Evolutionary conservation across 2,888 invertebrate species (phyloP), one percentile per base, ranked within the genome.

Genomic region (Eristalis arbustorum): DNA sequence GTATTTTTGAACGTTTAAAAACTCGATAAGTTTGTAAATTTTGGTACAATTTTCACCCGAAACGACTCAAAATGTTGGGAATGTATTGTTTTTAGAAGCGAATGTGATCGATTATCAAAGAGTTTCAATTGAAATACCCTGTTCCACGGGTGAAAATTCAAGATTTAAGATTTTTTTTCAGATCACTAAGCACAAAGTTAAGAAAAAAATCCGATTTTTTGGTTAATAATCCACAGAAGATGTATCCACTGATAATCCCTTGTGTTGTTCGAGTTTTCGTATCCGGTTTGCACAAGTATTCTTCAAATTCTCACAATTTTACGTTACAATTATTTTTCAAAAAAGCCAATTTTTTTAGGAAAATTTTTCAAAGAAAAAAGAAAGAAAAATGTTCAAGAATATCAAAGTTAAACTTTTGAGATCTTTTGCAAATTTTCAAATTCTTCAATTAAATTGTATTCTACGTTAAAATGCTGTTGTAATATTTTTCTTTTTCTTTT

Each of bases 181-280:
- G 42, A 81, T 77, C 81, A 87, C 77, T 81, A 57, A 71, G 71
- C 79, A 79, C 81, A 31, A 83, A 72, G 3, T 11, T 23, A 8
- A 3, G 8, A 23, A 23, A 31, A 72, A 83, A 78, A 79, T 74
- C 83, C 83, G 57, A 59, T 75, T 59, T 75, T 59, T 69, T 67
- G 18, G 66, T 72, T 75, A 72, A 37, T 31, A 31, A 83, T 83
- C 78, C 87, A 79, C 83, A 72, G 67, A 83, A 88, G 87, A 56
- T 75, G 75, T 88, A 84, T 88, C 88, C 88, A 88, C 84, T 88
- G 72, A 77, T 89, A 89, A 89, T 89, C 89, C 89, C 84, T 84
- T 80, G 77, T 83, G 69, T 83, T 11, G 75, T 49, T 25, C n/a
- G 72, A 57, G 22, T 61, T 61, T 28, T n/a, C n/a, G 80, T 88